phyloP scores from a whole-genome alignment of 1,140 invertebrate species.

The Leptopilina boulardi region DNA sequence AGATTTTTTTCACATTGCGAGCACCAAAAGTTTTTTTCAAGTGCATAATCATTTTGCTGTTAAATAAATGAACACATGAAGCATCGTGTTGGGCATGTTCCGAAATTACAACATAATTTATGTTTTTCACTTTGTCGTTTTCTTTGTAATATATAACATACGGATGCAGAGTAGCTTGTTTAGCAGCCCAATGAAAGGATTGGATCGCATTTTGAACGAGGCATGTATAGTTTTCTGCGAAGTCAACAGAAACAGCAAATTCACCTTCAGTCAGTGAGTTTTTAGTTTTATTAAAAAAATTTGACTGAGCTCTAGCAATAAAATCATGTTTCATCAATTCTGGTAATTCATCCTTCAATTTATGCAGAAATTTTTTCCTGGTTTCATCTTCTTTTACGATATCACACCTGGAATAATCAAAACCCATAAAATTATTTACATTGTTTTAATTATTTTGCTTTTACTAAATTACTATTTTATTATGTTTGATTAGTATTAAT shows the following conservation, averaged over 20 bases:
- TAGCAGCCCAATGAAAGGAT: neutral
- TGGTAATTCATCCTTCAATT: conserved; percentile 26
- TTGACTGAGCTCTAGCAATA: conserved; percentile 19
- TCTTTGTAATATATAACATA: conserved; percentile 4
- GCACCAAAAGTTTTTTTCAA: conserved; percentile 32
- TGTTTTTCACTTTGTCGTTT: neutral
- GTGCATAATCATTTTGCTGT: conserved; percentile 21
- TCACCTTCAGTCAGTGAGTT: neutral
- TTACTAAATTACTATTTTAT: too few species aligned
- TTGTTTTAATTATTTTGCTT: too few species aligned
- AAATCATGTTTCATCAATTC: conserved; percentile 36
- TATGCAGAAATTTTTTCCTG: neutral
- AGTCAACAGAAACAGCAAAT: neutral
- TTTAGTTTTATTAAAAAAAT: neutral
- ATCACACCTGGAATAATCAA: too few species aligned
- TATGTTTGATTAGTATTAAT: too few species aligned
- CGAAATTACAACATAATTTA: conserved; percentile 1
- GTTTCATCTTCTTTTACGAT: neutral
- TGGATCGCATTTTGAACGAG: neutral
- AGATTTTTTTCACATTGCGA: conserved; percentile 29
- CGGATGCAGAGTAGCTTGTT: neutral
- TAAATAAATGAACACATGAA: neutral
- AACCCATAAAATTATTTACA: neutral
- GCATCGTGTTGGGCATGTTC: neutral
- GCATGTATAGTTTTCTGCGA: conserved; percentile 13